Conservation (phyloP, 2,888 invertebrate genomes). For the Hymenopus coronatus region DNA sequence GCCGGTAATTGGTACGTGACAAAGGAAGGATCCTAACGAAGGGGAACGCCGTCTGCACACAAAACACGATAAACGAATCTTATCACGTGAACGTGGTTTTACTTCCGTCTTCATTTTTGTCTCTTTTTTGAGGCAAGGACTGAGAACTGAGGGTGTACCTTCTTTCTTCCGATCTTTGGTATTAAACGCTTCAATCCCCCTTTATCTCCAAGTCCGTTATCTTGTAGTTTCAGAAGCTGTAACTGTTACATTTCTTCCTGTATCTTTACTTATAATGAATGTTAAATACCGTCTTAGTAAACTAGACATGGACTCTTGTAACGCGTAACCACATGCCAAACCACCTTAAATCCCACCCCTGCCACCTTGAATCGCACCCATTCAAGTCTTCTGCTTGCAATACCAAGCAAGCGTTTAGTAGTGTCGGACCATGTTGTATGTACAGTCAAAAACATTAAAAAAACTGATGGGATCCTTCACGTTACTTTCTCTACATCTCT, state of each 20-base stretch:
- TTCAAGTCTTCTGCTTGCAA: too few species aligned
- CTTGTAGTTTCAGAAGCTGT: neutral
- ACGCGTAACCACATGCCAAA: too few species aligned
- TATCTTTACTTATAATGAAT: too few species aligned
- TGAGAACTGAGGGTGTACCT: neutral
- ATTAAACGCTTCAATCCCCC: neutral
- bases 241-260: neutral
- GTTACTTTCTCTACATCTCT: too few species aligned
- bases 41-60: neutral
- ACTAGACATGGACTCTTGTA: too few species aligned
- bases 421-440: too few species aligned
- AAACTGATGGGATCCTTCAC: too few species aligned
- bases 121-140: neutral
- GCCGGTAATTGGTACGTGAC: neutral
- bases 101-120: neutral
- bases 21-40: neutral
- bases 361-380: too few species aligned
- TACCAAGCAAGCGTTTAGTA: too few species aligned
- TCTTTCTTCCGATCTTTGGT: neutral
- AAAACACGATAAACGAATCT: neutral
- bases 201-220: neutral
- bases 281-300: too few species aligned
- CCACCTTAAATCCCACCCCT: too few species aligned
- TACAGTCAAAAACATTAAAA: too few species aligned
- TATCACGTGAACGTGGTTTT: neutral